Evolutionary conservation across 2,888 invertebrate genomes (phyloP), one percentile per base, ranked within the genome.

Genomic region (Amiota minor): DNA sequence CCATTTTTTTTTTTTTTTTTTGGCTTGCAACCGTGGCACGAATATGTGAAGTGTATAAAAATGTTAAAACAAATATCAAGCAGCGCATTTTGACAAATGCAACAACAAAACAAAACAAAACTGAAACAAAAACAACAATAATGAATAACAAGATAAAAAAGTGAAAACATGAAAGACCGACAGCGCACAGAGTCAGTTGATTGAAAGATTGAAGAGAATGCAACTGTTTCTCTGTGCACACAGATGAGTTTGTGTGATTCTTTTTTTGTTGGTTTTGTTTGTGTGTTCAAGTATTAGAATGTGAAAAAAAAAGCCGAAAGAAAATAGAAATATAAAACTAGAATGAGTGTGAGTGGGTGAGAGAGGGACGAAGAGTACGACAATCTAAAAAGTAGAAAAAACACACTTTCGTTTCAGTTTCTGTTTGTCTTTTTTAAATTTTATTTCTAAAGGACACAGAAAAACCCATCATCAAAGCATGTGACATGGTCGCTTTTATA

Each of bases 271-370:
- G 73, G 47, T 69, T 64, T 76, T 77, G 83, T 81, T 72, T 74
- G 75, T 85, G 82, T 83, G 78, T 77, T 81, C 75, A 79, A 85
- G 85, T 78, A 85, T 82, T 86, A 79, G 86, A 85, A 83, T 79
- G 81, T 76, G 75, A 78, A 76, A 77, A 76, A 77, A 76, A 76
- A 78, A 76, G 75, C 79, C 79, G 70, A 70, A 46, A n/a, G 74
- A 76, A 78, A 73, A 72, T 70, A 62, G 74, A 61, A 62, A 23
- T 10, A 6, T 12, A 35, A 69, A 75, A 53, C 53, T 16, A 56
- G 70, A 11, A 70, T 53, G 71, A 74, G 70, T 68, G 68, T 47
- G 49, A 65, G 59, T n/a, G 16, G 14, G 35, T 67, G 47, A 70
- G 67, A 50, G 12, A 62, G 18, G 59, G 56, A 20, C 20, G 53